phyloP scores from a whole-genome alignment of 2,797 vertebrate species.

The Parambassis ranga region DNA sequence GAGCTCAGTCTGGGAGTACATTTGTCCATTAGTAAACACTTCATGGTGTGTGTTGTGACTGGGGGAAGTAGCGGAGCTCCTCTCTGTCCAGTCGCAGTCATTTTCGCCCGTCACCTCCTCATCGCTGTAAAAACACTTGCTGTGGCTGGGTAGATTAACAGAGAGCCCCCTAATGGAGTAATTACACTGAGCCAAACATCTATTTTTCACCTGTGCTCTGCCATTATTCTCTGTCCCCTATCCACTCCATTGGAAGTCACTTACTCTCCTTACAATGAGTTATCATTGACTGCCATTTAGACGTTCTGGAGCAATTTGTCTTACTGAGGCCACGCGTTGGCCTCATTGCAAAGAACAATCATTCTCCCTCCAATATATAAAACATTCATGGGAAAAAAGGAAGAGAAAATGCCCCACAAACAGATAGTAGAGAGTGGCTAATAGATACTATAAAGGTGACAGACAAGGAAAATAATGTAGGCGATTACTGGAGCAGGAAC shows the following conservation, averaged over 20 bases:
- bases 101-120: slow-evolving; percentile 75
- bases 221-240: slow-evolving; percentile 93
- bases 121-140: slow-evolving; percentile 81
- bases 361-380: slow-evolving; percentile 94
- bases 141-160: slow-evolving; percentile 83
- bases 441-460: slow-evolving; percentile 81
- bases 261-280: slow-evolving; percentile 96
- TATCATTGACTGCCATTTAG: slow-evolving; percentile 98
- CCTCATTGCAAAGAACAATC: slow-evolving; percentile 92
- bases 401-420: slow-evolving; percentile 82
- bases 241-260: slow-evolving; percentile 94
- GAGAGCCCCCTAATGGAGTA: slow-evolving; percentile 87
- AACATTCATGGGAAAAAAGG: slow-evolving; percentile 88
- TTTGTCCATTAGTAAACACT: slow-evolving; percentile 79
- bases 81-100: slow-evolving; percentile 73
- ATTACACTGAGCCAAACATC: slow-evolving; percentile 87
- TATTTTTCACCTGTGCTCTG: slow-evolving; percentile 90
- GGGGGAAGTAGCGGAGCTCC: slow-evolving; percentile 59
- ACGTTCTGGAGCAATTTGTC: slow-evolving; percentile 93
- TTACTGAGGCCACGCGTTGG: slow-evolving; percentile 91
- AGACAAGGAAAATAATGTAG: slow-evolving; percentile 82
- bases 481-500: slow-evolving; percentile 76
- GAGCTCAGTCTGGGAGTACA: slow-evolving; percentile 61
- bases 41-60: slow-evolving; percentile 75
- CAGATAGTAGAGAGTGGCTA: slow-evolving; percentile 81